Percentiles rank a stretch among this genome's conserved stretches.
phyloP scores from a whole-genome alignment of 2,888 invertebrate species.

The Bimastos eiseni region DNA sequence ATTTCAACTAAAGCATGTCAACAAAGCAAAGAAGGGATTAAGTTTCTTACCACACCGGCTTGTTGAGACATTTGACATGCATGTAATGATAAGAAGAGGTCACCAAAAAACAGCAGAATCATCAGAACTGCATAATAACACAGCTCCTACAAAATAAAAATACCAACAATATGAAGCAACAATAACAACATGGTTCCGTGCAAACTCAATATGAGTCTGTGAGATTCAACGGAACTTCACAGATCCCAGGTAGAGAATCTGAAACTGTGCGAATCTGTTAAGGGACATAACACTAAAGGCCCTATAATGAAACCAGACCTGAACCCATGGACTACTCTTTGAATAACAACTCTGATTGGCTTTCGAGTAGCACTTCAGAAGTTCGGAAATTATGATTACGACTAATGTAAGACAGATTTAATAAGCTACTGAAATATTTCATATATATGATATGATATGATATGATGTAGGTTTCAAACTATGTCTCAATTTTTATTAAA shows the following conservation, averaged over 20 bases:
- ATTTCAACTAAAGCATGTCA: background rate
- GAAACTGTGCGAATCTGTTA: background rate
- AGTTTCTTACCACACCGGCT: constrained; percentile 36
- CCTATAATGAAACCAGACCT: no score
- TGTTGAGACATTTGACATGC: constrained; percentile 30
- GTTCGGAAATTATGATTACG: no score
- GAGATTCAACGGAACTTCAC: no score
- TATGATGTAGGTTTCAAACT: no score
- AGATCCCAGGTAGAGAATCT: no score
- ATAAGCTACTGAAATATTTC: background rate
- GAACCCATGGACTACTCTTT: no score
- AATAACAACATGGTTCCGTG: background rate
- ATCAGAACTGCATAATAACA: constrained; percentile 35
- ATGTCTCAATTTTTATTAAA: no score
- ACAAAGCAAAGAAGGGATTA: background rate
- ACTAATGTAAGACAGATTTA: background rate
- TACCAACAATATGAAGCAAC: background rate
- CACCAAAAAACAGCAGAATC: constrained; percentile 40
- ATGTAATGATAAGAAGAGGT: constrained; percentile 39
- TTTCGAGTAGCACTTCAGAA: no score
- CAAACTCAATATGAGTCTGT: no score
- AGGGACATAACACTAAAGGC: background rate
- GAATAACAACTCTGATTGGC: no score
- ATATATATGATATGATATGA: background rate
- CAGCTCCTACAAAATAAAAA: constrained; percentile 37